Conservation (phyloP, 2,888 invertebrate genomes). For the Leptinotarsa rubiginosa region DNA sequence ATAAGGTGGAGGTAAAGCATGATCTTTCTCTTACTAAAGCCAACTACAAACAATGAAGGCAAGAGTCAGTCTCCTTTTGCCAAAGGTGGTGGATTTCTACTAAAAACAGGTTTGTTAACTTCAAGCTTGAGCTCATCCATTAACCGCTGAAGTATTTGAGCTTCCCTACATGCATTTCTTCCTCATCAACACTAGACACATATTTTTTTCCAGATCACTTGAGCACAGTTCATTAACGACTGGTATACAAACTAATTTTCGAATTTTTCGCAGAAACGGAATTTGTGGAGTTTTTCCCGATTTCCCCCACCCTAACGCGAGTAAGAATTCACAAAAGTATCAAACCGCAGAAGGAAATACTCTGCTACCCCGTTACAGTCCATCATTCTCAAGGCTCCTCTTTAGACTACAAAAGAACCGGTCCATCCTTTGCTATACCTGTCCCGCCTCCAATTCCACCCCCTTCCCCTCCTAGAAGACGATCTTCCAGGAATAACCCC, state of each 20-base stretch:
- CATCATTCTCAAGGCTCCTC: constrained; percentile 68
- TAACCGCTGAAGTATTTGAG: constrained; percentile 26
- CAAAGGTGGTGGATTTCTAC: constrained; percentile 36
- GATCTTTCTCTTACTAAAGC: constrained; percentile 31
- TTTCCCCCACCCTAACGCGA: constrained; percentile 83
- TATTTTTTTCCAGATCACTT: constrained; percentile 40
- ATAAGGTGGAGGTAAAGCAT: constrained; percentile 46
- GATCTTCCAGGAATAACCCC: constrained; percentile 80
- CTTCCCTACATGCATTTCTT: constrained; percentile 27
- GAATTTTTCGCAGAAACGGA: constrained; percentile 73
- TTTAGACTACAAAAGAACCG: constrained; percentile 72
- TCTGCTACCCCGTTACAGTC: constrained; percentile 72
- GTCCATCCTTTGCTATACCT: constrained; percentile 69
- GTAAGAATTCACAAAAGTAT: constrained; percentile 77
- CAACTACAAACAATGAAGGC: constrained; percentile 2
- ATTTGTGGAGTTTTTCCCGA: constrained; percentile 85
- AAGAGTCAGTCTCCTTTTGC: not conserved
- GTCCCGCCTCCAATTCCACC: constrained; percentile 65
- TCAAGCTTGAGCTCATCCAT: constrained; percentile 17
- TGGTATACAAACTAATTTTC: constrained; percentile 29
- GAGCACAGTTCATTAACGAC: constrained; percentile 34
- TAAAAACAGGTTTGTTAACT: constrained; percentile 37
- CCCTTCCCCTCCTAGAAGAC: constrained; percentile 81
- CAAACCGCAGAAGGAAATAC: constrained; percentile 69
- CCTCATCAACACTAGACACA: constrained; percentile 27